Percentiles rank a stretch among this genome's conserved stretches.
Conservation (phyloP, 2,797 vertebrate genomes). For the Zalophus californianus region DNA sequence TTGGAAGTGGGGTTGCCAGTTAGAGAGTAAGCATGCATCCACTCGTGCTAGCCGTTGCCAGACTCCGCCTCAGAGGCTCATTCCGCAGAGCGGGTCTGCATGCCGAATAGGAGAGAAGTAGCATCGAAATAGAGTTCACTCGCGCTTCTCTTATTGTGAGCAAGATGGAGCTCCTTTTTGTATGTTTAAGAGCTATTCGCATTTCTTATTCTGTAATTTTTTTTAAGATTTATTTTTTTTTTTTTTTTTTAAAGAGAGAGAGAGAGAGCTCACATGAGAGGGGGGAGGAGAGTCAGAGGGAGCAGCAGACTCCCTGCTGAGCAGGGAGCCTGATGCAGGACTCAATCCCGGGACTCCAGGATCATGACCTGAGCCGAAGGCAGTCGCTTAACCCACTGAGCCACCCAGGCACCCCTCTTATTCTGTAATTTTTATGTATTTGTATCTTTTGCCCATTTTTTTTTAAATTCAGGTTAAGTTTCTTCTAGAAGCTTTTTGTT, state of each 20-base stretch:
- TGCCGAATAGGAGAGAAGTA: background rate
- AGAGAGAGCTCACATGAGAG: too few relatives aligned
- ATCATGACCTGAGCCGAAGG: too few relatives aligned
- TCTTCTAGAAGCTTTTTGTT: background rate
- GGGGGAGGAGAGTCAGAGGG: too few relatives aligned
- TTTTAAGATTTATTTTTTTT: too few relatives aligned
- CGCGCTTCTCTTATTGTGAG: rapidly evolving
- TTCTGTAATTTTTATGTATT: background rate
- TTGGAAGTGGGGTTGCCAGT: background rate
- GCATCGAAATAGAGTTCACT: rapidly evolving
- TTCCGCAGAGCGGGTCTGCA: background rate
- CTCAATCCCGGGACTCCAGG: too few relatives aligned
- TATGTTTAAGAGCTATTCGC: background rate
- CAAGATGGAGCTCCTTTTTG: background rate
- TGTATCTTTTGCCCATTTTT: background rate
- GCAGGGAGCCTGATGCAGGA: too few relatives aligned
- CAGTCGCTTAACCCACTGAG: too few relatives aligned
- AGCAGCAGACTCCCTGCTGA: too few relatives aligned
- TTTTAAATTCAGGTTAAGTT: background rate
- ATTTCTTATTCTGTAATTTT: background rate
- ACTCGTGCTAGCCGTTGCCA: rapidly evolving
- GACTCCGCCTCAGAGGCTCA: rapidly evolving
- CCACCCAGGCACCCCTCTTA: background rate
- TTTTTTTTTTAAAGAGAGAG: too few relatives aligned
- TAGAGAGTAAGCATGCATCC: rapidly evolving